phyloP scores from a whole-genome alignment of 2,797 vertebrate genomes.

The Rachycentron canadum region DNA sequence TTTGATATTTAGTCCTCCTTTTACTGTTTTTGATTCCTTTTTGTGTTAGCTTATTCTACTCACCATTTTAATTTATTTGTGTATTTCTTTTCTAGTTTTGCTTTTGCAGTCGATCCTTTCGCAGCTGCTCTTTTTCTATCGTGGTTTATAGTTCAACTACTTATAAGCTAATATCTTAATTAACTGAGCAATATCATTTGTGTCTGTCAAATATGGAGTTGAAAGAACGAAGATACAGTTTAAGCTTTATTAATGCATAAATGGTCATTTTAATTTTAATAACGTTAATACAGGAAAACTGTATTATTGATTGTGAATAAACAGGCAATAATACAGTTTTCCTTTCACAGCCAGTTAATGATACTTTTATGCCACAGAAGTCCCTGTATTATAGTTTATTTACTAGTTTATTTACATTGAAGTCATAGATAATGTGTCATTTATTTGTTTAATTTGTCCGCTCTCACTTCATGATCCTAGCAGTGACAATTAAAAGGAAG shows the following conservation, averaged over 20 bases:
- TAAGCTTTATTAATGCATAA: too few relatives aligned
- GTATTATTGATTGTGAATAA: background rate
- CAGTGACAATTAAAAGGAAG: slow-evolving; percentile 41
- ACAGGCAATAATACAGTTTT: background rate
- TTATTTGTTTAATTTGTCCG: background rate
- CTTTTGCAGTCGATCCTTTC: background rate
- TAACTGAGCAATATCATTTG: too few relatives aligned
- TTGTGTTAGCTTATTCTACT: background rate
- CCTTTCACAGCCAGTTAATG: background rate
- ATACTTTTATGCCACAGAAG: background rate
- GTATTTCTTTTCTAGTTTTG: background rate
- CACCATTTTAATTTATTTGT: background rate
- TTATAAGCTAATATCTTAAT: too few relatives aligned
- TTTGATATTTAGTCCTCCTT: background rate
- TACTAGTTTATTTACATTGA: background rate
- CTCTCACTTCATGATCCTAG: background rate
- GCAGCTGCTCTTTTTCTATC: too few relatives aligned
- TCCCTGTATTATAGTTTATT: background rate
- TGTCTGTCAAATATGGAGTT: too few relatives aligned
- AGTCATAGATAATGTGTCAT: background rate
- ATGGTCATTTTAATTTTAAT: too few relatives aligned
- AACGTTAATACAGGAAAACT: background rate
- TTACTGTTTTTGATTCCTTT: background rate
- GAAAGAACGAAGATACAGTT: too few relatives aligned
- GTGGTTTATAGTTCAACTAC: too few relatives aligned